Percentiles rank a stretch among this genome's conserved stretches.
Evolutionary conservation across 2,113 vertebrate species (phyloP).

Genomic region (Arenaria interpres): DNA sequence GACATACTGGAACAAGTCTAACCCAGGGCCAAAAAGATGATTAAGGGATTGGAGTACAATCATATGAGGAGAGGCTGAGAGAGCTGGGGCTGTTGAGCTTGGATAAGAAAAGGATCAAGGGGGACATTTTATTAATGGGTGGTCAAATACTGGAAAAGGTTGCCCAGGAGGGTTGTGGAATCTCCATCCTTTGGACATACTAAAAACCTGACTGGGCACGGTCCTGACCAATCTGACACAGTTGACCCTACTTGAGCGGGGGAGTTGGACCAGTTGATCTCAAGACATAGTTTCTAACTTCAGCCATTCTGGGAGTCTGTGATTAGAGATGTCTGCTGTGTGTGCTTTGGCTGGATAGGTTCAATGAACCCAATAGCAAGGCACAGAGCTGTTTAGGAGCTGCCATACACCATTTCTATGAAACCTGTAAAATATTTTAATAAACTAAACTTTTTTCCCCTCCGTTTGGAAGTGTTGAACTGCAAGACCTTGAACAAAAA

Average conservation of each 20-base stretch:
- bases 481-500: not conserved
- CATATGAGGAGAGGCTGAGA: not conserved
- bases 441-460: accelerated
- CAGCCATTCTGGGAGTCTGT: not conserved
- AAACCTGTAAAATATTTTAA: not conserved
- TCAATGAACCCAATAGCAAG: not conserved
- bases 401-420: not conserved
- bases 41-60: not conserved
- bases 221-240: not conserved
- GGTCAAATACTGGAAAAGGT: not conserved
- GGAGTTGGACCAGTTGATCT: not conserved
- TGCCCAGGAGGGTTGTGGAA: not conserved
- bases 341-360: not conserved
- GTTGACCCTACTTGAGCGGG: not conserved
- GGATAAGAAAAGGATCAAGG: not conserved
- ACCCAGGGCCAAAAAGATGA: not conserved
- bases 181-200: not conserved
- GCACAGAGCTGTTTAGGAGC: not conserved
- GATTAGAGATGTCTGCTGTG: not conserved
- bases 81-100: not conserved
- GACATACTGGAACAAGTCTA: not conserved
- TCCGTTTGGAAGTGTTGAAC: not conserved
- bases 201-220: not conserved
- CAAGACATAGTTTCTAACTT: not conserved
- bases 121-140: not conserved